A percentile compares a stretch with the other conserved stretches of the same genome.
These are phyloP conservation scores for Balearica regulorum DNA, from an alignment of 2,797 vertebrate species.

Conservation along the genomic window DNA sequence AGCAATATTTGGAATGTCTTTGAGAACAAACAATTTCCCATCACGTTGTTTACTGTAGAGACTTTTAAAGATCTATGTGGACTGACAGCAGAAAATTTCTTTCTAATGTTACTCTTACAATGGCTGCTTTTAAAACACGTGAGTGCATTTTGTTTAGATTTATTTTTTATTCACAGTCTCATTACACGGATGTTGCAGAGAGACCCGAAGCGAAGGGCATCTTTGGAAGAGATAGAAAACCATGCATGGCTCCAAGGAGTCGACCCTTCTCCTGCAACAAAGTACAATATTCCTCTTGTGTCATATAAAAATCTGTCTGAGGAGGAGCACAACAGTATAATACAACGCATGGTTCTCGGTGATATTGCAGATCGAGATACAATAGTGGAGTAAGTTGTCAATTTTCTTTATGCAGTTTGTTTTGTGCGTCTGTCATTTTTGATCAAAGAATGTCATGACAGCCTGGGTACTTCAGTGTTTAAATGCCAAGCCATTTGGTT, in stretches of 20 bases:
- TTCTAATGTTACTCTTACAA: neutral
- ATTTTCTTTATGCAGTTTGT: neutral
- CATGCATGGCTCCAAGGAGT: constrained; percentile 96
- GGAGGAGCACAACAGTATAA: constrained; percentile 97
- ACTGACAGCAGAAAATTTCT: neutral
- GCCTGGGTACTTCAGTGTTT: neutral
- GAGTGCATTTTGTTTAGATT: constrained; percentile 10
- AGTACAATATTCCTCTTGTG: constrained; percentile 94
- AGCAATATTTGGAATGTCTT: neutral
- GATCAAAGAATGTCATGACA: neutral
- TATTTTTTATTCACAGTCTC: constrained; percentile 76
- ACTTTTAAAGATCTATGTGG: neutral
- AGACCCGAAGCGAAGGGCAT: constrained; percentile 91
- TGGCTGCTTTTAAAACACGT: neutral
- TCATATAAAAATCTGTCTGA: constrained; percentile 96
- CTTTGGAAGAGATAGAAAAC: constrained; percentile 92
- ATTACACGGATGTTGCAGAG: constrained; percentile 97
- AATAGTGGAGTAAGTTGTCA: constrained; percentile 88
- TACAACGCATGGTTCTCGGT: constrained; percentile 97
- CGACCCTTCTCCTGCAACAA: constrained; percentile 95
- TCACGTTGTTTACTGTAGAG: neutral
- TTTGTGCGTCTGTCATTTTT: neutral
- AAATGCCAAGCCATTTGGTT: neutral
- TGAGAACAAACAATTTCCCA: neutral
- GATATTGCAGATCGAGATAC: constrained; percentile 94